A percentile compares a stretch with the other conserved stretches of the same genome.
phyloP scores from a whole-genome alignment of 2,797 vertebrate species.

The Meda fulgida region DNA sequence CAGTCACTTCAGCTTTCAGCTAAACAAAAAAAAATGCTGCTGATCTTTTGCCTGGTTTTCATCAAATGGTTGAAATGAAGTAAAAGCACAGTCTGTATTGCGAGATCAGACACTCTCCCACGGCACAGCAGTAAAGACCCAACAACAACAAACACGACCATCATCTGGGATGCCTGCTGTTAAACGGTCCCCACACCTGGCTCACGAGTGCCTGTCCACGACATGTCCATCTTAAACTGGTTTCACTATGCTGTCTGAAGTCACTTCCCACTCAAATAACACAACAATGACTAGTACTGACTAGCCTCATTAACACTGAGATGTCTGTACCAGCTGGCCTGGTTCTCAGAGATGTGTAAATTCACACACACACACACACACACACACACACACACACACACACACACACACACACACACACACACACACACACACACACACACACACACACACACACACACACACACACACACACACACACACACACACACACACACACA shows the following conservation, averaged over 20 bases:
- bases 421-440: too few relatives aligned
- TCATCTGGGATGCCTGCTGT: slow-evolving; percentile 69
- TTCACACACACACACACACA: slow-evolving; percentile 22
- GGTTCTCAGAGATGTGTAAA: slow-evolving; percentile 63
- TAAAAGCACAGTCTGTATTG: slow-evolving; percentile 22
- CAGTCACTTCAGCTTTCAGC: background rate
- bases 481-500: too few relatives aligned
- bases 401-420: slow-evolving; percentile 45
- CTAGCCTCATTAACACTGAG: slow-evolving; percentile 74
- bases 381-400: slow-evolving; percentile 31
- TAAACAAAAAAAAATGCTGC: background rate
- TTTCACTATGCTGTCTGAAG: slow-evolving; percentile 55
- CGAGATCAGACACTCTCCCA: slow-evolving; percentile 61
- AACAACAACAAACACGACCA: slow-evolving; percentile 62
- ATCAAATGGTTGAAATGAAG: slow-evolving; percentile 12
- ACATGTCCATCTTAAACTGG: slow-evolving; percentile 53
- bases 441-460: background rate
- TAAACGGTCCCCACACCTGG: slow-evolving; percentile 71
- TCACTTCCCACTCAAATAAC: slow-evolving; percentile 64
- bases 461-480: too few relatives aligned
- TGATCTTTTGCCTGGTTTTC: slow-evolving; percentile 5
- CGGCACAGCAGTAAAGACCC: slow-evolving; percentile 54
- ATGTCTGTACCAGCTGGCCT: slow-evolving; percentile 63
- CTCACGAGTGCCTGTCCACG: slow-evolving; percentile 45
- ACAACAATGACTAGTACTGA: slow-evolving; percentile 67